phyloP scores from a whole-genome alignment of 2,797 vertebrate genomes.

The Danio kyathit region DNA sequence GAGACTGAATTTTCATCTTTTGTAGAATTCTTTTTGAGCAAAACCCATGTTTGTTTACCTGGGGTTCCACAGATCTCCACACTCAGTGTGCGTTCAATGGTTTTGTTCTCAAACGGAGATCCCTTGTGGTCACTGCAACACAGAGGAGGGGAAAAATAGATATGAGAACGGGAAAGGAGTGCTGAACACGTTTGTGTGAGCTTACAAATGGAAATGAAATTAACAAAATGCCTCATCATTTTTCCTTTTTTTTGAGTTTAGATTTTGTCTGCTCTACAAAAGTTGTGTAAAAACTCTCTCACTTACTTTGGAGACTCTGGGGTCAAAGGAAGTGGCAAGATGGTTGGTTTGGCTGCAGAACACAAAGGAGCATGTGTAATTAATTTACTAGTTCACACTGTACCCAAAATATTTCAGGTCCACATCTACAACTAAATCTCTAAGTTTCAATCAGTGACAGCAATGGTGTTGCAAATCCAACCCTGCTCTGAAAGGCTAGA shows the following conservation, averaged over 20 bases:
- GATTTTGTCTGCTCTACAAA: constrained; percentile 78
- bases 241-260: constrained; percentile 62
- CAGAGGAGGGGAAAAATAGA: constrained; percentile 70
- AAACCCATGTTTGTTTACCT: constrained; percentile 81
- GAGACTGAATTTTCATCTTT: not conserved
- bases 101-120: constrained; percentile 99
- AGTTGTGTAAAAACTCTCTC: constrained; percentile 90
- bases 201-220: constrained; percentile 83
- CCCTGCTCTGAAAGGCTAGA: constrained; percentile 67
- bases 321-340: constrained; percentile 99
- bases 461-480: constrained; percentile 73
- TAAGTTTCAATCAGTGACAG: constrained; percentile 75
- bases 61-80: constrained; percentile 99
- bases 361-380: constrained; percentile 87
- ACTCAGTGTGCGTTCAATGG: constrained; percentile 99
- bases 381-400: constrained; percentile 83
- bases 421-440: constrained; percentile 78
- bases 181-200: constrained; percentile 78
- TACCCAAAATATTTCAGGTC: constrained; percentile 79
- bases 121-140: constrained; percentile 99
- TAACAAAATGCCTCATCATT: constrained; percentile 81
- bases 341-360: constrained; percentile 98
- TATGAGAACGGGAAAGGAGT: constrained; percentile 70
- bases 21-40: not conserved
- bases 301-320: constrained; percentile 99